A percentile compares a stretch with the other conserved stretches of the same genome.
Evolutionary conservation across 2,113 vertebrate genomes (phyloP).

Genomic region (Polypterus senegalus): DNA sequence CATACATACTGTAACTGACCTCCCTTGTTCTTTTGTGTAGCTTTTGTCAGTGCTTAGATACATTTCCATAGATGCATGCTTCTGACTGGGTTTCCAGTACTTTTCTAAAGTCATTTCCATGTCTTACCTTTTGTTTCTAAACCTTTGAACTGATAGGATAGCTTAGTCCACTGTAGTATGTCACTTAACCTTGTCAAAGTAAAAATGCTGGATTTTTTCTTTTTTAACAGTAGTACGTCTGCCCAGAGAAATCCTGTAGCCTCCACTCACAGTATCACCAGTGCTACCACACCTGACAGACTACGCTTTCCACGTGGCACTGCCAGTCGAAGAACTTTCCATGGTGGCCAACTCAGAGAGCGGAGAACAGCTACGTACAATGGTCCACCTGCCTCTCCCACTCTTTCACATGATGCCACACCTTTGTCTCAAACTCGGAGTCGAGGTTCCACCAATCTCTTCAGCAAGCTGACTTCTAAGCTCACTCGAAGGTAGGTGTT

Average conservation of each 20-base stretch:
- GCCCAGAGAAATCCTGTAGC: slow-evolving; percentile 79
- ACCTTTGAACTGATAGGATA: too few relatives aligned
- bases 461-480: slow-evolving; percentile 91
- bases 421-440: slow-evolving; percentile 80
- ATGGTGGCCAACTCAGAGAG: slow-evolving; percentile 80
- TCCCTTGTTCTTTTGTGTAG: too few relatives aligned
- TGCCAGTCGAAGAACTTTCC: slow-evolving; percentile 90
- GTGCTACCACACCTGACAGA: slow-evolving; percentile 75
- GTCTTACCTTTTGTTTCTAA: too few relatives aligned
- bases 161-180: too few relatives aligned
- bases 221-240: slow-evolving; percentile 53
- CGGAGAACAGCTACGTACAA: slow-evolving; percentile 92
- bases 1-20: too few relatives aligned
- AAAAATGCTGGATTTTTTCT: too few relatives aligned
- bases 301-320: slow-evolving; percentile 87
- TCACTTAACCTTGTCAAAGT: too few relatives aligned
- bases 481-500: slow-evolving; percentile 86
- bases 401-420: slow-evolving; percentile 80
- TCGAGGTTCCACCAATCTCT: slow-evolving; percentile 87
- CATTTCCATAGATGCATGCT: too few relatives aligned
- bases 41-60: too few relatives aligned
- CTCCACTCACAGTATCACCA: slow-evolving; percentile 88
- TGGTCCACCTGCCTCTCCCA: slow-evolving; percentile 85
- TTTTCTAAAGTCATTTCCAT: too few relatives aligned
- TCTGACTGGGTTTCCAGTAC: too few relatives aligned